phyloP scores from a whole-genome alignment of 2,797 vertebrate species.

The Tadarida brasiliensis region DNA sequence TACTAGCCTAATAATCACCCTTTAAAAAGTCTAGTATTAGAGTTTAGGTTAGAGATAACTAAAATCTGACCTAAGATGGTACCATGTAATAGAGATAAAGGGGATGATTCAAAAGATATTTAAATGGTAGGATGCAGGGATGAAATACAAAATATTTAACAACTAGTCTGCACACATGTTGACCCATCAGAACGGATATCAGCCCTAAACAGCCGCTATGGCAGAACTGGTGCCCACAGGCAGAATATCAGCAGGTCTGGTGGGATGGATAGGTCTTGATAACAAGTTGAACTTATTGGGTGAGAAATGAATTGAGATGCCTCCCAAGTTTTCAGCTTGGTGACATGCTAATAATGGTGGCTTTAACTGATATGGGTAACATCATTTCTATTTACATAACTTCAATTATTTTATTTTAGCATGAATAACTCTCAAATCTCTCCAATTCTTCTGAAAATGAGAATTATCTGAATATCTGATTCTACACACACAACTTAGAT shows the following conservation, averaged over 20 bases:
- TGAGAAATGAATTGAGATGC: not conserved
- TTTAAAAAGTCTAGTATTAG: not conserved
- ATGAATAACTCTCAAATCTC: conserved; percentile 40
- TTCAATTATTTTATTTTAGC: conserved; percentile 46
- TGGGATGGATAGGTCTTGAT: not conserved
- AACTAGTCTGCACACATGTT: not conserved
- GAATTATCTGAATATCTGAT: conserved; percentile 68
- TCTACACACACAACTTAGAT: conserved; percentile 62
- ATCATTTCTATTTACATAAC: conserved; percentile 52
- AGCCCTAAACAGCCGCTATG: not conserved
- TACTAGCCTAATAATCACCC: not conserved
- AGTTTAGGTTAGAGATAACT: conserved; percentile 45
- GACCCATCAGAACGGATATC: not conserved
- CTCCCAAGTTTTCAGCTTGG: conserved; percentile 35
- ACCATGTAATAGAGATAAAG: conserved; percentile 24
- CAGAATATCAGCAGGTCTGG: not conserved
- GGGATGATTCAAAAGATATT: not conserved
- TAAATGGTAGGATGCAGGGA: not conserved
- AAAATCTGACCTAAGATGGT: conserved; percentile 17
- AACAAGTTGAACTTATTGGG: not conserved
- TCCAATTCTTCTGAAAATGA: conserved; percentile 50
- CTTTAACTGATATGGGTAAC: not conserved
- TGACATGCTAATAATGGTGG: not conserved
- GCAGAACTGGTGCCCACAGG: not conserved
- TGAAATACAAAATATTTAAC: not conserved